phyloP scores from a whole-genome alignment of 2,888 invertebrate genomes.

The Glyphotaelius pellucidus region DNA sequence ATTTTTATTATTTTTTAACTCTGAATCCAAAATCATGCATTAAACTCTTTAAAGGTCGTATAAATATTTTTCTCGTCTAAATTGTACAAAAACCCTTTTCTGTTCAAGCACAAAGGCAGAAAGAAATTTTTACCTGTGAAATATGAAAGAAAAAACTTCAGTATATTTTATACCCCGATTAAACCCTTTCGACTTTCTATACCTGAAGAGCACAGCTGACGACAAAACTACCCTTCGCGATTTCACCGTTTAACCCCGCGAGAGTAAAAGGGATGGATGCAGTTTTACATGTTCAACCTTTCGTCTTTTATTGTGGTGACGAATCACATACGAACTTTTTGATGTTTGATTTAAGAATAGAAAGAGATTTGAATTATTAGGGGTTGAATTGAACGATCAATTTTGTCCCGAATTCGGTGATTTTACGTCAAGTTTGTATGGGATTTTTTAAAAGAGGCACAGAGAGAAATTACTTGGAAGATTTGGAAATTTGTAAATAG shows the following conservation, averaged over 20 bases:
- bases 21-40: too few species aligned
- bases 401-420: background rate
- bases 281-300: background rate
- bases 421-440: too few species aligned
- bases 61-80: background rate
- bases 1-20: too few species aligned
- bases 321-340: background rate
- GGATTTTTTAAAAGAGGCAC: too few species aligned
- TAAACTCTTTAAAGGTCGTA: background rate
- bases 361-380: background rate
- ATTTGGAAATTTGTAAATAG: too few species aligned
- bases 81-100: background rate
- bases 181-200: constrained; percentile 26
- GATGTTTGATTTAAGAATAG: background rate
- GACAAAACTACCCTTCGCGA: background rate
- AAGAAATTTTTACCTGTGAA: constrained; percentile 23
- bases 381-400: background rate
- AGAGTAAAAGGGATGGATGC: background rate
- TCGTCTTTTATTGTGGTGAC: background rate
- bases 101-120: background rate
- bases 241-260: background rate
- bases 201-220: background rate
- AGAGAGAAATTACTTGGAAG: too few species aligned
- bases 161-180: background rate
- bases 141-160: background rate